Base-by-base conservation (phyloP, 2,113 vertebrate genomes). In the Takifugu flavidus region DNA sequence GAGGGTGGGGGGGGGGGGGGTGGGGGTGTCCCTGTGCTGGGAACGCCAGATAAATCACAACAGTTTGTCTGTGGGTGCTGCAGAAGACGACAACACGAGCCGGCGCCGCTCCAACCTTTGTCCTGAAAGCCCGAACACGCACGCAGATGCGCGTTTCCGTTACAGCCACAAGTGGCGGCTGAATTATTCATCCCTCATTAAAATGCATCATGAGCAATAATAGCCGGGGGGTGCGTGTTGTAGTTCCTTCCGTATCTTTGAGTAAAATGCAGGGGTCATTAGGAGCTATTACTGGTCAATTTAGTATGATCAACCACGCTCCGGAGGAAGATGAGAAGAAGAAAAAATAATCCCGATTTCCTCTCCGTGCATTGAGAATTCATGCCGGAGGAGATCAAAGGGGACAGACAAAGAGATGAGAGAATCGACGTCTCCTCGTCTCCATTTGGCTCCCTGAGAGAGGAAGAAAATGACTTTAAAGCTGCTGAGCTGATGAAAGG, bases 381-480 rank as follows among this genome's bases (percentile, higher is more conserved):
- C 77, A 69, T 53, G 80, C 85, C 71, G 77, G 78, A 78, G 71
- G 67, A 86, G 83, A 89, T 89, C 78, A 89, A 86, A 89, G 78
- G 78, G 77, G 79, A 83, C 80, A 78, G 84, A 85, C 80, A 83
- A 85, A 86, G 79, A 88, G 75, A 86, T 82, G 83, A 84, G 82
- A 80, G 80, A 82, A 86, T 86, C 75, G 75, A 84, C 82, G 84
- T 88, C 81, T 86, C 72, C 82, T 82, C 68, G 72, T 84, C 79
- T 87, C 77, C 80, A 83, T 85, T 86, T 86, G 82, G 80, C 75
- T 79, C 74, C 69, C 77, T 67, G 50, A 61, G 79, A 80, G 80
- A 73, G 69, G 61, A 77, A 62, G 80, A 62, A 86, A 87, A 87
- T 86, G 70, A 84, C 85, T 86, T 83, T 84, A 84, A 84, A 87